A percentile compares a stretch with the other conserved stretches of the same genome.
phyloP scores from a whole-genome alignment of 2,888 invertebrate genomes.

The Caenorhabditis uteleia region DNA sequence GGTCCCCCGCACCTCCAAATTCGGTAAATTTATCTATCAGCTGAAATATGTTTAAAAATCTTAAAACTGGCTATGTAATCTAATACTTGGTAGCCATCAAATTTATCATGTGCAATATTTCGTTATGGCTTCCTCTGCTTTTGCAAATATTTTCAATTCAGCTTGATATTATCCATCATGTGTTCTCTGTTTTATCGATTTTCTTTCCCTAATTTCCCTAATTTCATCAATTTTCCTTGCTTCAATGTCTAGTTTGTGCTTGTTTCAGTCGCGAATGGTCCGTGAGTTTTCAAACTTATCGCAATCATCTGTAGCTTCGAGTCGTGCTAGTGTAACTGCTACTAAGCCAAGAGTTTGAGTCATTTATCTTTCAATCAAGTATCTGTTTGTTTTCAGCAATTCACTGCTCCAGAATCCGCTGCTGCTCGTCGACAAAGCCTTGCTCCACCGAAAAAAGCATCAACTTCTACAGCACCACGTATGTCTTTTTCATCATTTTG shows the following conservation, averaged over 20 bases:
- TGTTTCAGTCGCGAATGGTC: conserved; percentile 44
- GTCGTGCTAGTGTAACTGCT: conserved; percentile 27
- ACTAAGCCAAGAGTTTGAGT: conserved; percentile 37
- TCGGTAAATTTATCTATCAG: conserved; percentile 17
- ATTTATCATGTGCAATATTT: no score
- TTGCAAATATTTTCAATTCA: no score
- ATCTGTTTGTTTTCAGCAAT: conserved; percentile 12
- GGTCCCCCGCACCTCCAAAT: conserved; percentile 27
- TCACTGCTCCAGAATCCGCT: conserved; percentile 26
- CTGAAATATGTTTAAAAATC: neutral
- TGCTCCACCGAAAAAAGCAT: conserved; percentile 25
- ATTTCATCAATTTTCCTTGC: neutral
- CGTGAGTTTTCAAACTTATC: conserved; percentile 42
- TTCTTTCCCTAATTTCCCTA: no score
- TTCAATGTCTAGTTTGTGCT: no score
- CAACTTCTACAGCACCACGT: conserved; percentile 2
- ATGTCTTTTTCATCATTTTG: neutral
- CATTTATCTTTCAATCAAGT: neutral
- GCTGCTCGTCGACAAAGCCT: conserved; percentile 17
- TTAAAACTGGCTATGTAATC: neutral
- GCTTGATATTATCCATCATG: no score
- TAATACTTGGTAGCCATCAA: no score
- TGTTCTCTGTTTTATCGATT: no score
- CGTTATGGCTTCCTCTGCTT: no score
- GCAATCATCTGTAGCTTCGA: conserved; percentile 38